These are phyloP conservation scores for Dromaius novaehollandiae DNA, from an alignment of 2,113 vertebrate genomes.

Conservation along the genomic window DNA sequence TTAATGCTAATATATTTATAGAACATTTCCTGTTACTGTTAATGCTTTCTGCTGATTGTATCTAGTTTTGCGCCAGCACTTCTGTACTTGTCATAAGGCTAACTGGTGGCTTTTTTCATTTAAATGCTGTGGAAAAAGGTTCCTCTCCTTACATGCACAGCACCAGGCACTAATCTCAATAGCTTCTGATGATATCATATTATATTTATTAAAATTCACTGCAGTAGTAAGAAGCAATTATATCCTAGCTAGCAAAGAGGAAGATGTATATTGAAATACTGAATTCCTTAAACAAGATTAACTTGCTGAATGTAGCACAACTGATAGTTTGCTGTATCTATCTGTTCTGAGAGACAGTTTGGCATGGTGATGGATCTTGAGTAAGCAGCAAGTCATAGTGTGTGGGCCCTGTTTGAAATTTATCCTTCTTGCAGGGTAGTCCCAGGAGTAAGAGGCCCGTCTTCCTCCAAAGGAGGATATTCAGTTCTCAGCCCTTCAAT, in stretches of 20 bases:
- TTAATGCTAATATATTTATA: neutral
- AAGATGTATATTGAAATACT: neutral
- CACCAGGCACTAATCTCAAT: neutral
- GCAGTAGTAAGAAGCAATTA: neutral
- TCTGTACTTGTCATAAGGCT: neutral
- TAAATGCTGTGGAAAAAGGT: neutral
- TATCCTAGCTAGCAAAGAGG: neutral
- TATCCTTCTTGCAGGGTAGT: neutral
- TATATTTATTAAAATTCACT: neutral
- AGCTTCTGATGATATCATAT: neutral
- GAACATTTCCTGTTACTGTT: constrained; percentile 11
- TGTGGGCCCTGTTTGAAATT: neutral
- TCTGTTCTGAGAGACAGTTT: neutral
- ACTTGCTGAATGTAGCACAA: neutral
- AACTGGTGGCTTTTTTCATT: neutral
- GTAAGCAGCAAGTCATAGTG: neutral
- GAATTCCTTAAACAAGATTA: neutral
- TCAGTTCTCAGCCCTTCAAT: neutral
- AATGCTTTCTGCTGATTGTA: constrained; percentile 24
- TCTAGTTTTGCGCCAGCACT: neutral
- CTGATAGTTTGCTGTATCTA: neutral
- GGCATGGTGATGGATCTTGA: neutral
- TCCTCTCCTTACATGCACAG: neutral
- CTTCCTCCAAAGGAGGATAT: neutral
- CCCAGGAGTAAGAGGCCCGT: neutral